Conservation (phyloP, 2,888 invertebrate genomes). For the Andrena minutula region DNA sequence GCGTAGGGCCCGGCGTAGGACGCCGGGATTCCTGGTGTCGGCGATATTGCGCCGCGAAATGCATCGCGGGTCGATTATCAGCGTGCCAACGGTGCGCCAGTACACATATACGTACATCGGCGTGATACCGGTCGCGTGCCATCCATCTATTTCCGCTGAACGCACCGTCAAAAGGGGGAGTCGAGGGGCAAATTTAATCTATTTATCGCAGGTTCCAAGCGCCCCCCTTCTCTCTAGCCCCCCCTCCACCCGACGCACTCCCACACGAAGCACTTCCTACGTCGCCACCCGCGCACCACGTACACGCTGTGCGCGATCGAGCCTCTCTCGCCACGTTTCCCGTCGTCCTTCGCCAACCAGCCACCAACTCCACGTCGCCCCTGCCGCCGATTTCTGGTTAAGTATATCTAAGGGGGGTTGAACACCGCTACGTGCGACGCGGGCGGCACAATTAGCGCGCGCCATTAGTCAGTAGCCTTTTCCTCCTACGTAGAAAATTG, state of each 20-base stretch:
- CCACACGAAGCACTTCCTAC: not conserved
- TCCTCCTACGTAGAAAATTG: conserved; percentile 70
- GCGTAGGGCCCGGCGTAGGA: not conserved
- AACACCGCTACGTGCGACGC: conserved; percentile 44
- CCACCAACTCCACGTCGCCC: conserved; percentile 5
- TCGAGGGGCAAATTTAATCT: conserved; percentile 79
- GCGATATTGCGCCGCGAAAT: conserved; percentile 45
- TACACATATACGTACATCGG: conserved; percentile 40
- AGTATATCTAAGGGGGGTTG: conserved; percentile 50
- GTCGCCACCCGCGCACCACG: conserved; percentile 3
- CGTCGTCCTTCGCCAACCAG: not conserved
- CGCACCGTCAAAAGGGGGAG: conserved; percentile 74
- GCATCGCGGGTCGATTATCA: conserved; percentile 55
- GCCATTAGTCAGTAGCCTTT: conserved; percentile 82
- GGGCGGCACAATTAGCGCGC: conserved; percentile 80
- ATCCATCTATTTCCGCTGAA: conserved; percentile 80
- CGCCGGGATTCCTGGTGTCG: conserved; percentile 7
- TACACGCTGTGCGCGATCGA: conserved; percentile 24
- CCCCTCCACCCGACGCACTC: not conserved
- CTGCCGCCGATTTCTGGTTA: conserved; percentile 7
- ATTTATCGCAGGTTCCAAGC: conserved; percentile 75
- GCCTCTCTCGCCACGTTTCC: conserved; percentile 19
- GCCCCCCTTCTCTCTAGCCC: conserved; percentile 24
- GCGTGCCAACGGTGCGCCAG: conserved; percentile 35
- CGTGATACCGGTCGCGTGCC: conserved; percentile 78